A percentile compares a stretch with the other conserved stretches of the same genome.
These are phyloP conservation scores for Cerceris ruficornis DNA, from an alignment of 2,888 invertebrate species.

Conservation along the genomic window DNA sequence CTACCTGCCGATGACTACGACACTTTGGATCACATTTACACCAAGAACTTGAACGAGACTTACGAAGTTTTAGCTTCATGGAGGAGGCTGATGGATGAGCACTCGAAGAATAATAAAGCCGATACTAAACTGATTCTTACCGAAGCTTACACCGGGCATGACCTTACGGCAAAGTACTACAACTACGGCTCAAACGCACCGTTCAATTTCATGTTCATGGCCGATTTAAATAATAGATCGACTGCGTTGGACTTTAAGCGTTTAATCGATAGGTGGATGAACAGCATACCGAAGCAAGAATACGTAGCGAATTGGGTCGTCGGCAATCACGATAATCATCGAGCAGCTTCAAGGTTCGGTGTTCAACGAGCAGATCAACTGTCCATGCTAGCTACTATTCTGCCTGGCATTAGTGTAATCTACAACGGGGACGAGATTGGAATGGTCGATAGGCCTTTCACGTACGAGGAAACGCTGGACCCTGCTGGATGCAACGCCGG, in stretches of 20 bases:
- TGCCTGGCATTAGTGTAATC: conserved; percentile 86
- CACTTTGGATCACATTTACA: conserved; percentile 79
- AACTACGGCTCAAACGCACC: conserved; percentile 82
- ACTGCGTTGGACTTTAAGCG: conserved; percentile 83
- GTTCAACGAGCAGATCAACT: conserved; percentile 82
- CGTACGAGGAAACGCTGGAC: conserved; percentile 86
- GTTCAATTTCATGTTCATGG: conserved; percentile 86
- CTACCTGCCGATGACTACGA: conserved; percentile 70
- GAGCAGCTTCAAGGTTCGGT: conserved; percentile 82
- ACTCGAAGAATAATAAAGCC: conserved; percentile 78
- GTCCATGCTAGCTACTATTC: conserved; percentile 84
- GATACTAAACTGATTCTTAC: conserved; percentile 83
- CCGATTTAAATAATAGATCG: conserved; percentile 78
- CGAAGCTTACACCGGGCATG: conserved; percentile 84
- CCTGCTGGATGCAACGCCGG: conserved; percentile 86
- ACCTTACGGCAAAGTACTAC: conserved; percentile 84
- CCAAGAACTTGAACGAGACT: conserved; percentile 74
- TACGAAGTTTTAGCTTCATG: conserved; percentile 82
- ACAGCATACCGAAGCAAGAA: conserved; percentile 82
- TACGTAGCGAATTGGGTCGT: conserved; percentile 87
- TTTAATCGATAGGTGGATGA: conserved; percentile 84
- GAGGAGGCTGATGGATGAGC: conserved; percentile 84
- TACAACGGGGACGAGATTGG: conserved; percentile 94
- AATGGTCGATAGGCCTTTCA: conserved; percentile 86
- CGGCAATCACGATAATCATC: conserved; percentile 83